Evolutionary conservation across 2,797 vertebrate genomes (phyloP).

Genomic region (Hydrolagus colliei): DNA sequence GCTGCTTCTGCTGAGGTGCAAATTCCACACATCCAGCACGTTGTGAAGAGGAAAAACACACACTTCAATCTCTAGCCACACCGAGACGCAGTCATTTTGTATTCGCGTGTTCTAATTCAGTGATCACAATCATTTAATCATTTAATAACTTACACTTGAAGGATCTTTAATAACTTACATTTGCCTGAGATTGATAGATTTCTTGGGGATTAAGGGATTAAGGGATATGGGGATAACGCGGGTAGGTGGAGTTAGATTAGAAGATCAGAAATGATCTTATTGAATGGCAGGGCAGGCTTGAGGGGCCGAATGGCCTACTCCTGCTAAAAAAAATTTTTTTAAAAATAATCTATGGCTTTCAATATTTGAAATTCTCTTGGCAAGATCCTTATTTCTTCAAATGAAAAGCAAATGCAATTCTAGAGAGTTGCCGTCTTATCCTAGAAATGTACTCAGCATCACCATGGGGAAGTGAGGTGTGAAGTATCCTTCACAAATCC

Average conservation of each 20-base stretch:
- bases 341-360: background rate
- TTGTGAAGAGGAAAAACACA: background rate
- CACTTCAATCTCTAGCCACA: background rate
- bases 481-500: too few relatives aligned
- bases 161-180: background rate
- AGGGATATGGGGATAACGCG: too few relatives aligned
- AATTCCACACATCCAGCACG: background rate
- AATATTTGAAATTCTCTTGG: background rate
- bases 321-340: too few relatives aligned
- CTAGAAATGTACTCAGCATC: too few relatives aligned
- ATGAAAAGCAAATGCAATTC: background rate
- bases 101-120: background rate
- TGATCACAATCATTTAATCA: background rate
- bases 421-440: too few relatives aligned
- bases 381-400: background rate
- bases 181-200: too few relatives aligned
- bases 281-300: too few relatives aligned
- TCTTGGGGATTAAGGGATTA: too few relatives aligned
- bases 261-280: too few relatives aligned
- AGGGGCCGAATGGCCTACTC: too few relatives aligned
- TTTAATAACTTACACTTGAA: background rate
- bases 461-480: too few relatives aligned
- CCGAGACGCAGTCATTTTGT: background rate
- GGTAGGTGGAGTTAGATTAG: too few relatives aligned
- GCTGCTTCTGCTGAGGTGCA: background rate